Conservation (phyloP, 1,140 invertebrate species). For the Bombus polaris region DNA sequence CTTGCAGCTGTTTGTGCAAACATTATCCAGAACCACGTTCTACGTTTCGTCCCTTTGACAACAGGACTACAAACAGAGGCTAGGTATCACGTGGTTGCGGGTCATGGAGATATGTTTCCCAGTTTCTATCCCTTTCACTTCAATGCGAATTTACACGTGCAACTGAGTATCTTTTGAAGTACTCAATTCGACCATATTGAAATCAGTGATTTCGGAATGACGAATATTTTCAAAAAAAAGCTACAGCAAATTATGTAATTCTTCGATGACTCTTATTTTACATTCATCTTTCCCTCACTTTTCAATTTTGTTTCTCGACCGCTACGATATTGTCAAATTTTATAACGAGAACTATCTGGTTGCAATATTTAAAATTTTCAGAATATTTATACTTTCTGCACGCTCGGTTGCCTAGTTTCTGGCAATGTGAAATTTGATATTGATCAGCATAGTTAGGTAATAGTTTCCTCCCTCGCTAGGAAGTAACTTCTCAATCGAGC, state of each 20-base stretch:
- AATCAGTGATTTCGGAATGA: constrained; percentile 41
- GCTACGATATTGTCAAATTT: background rate
- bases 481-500: background rate
- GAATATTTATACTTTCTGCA: background rate
- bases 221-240: constrained; percentile 34
- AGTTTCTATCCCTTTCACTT: background rate
- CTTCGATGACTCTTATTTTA: constrained; percentile 47
- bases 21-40: constrained; percentile 59
- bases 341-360: background rate
- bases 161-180: background rate
- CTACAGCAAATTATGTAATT: constrained; percentile 29
- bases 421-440: background rate
- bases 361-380: background rate
- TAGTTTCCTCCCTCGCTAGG: background rate
- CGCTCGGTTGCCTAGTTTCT: background rate
- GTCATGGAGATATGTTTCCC: constrained; percentile 57
- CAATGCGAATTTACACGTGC: background rate
- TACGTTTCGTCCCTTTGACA: constrained; percentile 63
- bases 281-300: constrained; percentile 35
- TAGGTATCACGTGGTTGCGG: constrained; percentile 36
- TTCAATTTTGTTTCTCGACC: constrained; percentile 36
- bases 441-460: constrained; percentile 1
- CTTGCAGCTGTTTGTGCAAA: constrained; percentile 68
- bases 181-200: constrained; percentile 26
- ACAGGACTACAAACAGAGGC: constrained; percentile 59